Percentiles rank a stretch among this genome's conserved stretches.
phyloP scores from a whole-genome alignment of 1,140 invertebrate genomes.

The Polypedilum vanderplanki region DNA sequence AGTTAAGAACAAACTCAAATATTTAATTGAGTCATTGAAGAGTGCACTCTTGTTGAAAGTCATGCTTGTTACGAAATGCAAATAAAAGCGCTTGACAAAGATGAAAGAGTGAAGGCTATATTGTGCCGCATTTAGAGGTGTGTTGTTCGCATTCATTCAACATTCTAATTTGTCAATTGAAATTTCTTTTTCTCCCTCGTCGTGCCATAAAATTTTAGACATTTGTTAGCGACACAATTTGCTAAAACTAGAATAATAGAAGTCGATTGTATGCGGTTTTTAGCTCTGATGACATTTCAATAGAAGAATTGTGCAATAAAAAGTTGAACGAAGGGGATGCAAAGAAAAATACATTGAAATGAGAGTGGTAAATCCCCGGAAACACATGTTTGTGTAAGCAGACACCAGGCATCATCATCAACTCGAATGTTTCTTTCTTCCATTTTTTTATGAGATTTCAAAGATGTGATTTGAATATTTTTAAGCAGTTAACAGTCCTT shows the following conservation, averaged over 20 bases:
- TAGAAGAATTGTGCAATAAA: not conserved
- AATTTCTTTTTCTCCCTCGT: too few relatives aligned
- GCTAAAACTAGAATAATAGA: not conserved
- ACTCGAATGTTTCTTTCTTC: not conserved
- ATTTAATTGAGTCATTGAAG: not conserved
- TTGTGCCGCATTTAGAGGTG: too few relatives aligned
- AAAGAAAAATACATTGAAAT: not conserved
- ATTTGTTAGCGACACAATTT: not conserved
- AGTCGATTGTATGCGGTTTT: conserved; percentile 3
- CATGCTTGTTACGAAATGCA: too few relatives aligned
- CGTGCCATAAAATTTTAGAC: too few relatives aligned
- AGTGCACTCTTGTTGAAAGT: not conserved
- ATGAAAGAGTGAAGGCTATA: too few relatives aligned
- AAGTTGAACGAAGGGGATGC: not conserved
- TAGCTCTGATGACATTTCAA: not conserved
- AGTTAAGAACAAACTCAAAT: not conserved
- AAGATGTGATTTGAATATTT: conserved; percentile 13
- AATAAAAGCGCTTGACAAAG: too few relatives aligned
- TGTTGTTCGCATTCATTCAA: too few relatives aligned
- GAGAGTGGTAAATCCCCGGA: conserved; percentile 3
- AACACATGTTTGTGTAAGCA: conserved; percentile 27
- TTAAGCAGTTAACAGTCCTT: conserved; percentile 9
- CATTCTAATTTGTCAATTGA: too few relatives aligned
- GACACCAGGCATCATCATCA: conserved; percentile 6
- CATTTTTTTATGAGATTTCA: not conserved